Base-by-base conservation (phyloP, 2,888 invertebrate species). In the Leucozona laternaria region DNA sequence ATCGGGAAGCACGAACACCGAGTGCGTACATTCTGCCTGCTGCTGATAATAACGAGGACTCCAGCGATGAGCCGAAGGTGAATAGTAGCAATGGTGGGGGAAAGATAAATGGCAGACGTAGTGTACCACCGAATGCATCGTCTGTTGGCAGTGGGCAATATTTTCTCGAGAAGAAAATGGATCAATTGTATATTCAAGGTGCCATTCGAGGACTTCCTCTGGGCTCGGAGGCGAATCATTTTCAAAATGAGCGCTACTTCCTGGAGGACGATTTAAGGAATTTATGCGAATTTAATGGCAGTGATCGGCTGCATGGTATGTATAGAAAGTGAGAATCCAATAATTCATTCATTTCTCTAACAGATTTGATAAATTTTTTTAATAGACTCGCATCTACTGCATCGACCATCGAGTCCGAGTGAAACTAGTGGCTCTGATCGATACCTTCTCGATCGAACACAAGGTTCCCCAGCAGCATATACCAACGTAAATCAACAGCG, bases 401-500 rank as follows among this genome's bases (percentile, higher is more conserved):
- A 91, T 87, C 90, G 90, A 13, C 88, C 91, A 55, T 93, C 93
- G 40, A 92, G 92, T 88, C 93, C 92, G 15, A 93, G 92, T 88
- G 92, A 93, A 88, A 93, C 92, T 8, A 93, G 93, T 75, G 92
- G 92, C 17, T 93, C 92, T 11, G 92, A 93, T 90, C 91, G 93
- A 62, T 92, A 92, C 77, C 88, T 92, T 34, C 88, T 93, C 22
- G 92, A 92, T 86, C 89, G 91, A 34, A 90, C 90, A 34, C 90
- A 91, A 64, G 91, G 91, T 66, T 92, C 92, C 72, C 92, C 92
- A 70, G 90, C 91, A 72, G 91, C 91, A 73, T 91, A 91, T 79
- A 92, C 88, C 77, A 83, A 88, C 89, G 43, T 84, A 86, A 89
- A 89, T 86, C 89, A 89, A 66, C 88, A 80, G 62, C 85, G 89